Evolutionary conservation across 2,888 invertebrate species (phyloP).

Genomic region (Pammene aurita): DNA sequence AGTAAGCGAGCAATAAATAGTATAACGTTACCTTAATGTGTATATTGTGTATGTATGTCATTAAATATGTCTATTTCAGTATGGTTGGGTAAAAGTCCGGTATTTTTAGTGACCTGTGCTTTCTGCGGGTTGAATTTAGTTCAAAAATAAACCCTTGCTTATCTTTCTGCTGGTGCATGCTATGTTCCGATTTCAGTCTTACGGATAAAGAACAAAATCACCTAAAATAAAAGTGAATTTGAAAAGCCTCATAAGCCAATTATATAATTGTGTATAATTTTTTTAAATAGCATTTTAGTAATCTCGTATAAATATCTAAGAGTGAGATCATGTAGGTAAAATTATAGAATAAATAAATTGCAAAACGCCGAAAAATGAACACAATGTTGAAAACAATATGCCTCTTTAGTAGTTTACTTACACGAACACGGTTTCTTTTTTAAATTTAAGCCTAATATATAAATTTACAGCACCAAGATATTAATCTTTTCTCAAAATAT

Average conservation of each 20-base stretch:
- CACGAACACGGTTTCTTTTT: conserved; percentile 76
- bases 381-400: conserved; percentile 80
- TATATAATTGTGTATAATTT: conserved; percentile 75
- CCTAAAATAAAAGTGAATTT: conserved; percentile 73
- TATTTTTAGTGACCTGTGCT: conserved; percentile 54
- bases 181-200: conserved; percentile 76
- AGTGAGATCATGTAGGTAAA: conserved; percentile 81
- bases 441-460: conserved; percentile 83
- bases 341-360: conserved; percentile 80
- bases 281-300: conserved; percentile 75
- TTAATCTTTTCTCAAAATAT: conserved; percentile 82
- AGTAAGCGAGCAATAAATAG: conserved; percentile 39
- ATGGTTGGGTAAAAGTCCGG: conserved; percentile 51
- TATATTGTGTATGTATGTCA: conserved; percentile 48
- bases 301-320: conserved; percentile 83
- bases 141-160: conserved; percentile 55
- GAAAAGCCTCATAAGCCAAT: conserved; percentile 82
- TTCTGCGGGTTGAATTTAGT: conserved; percentile 63
- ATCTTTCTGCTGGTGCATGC: conserved; percentile 73
- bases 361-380: conserved; percentile 79
- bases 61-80: conserved; percentile 46
- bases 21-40: conserved; percentile 44
- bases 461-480: conserved; percentile 84
- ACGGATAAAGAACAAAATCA: conserved; percentile 70
- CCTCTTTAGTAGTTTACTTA: conserved; percentile 77